These are phyloP conservation scores for Cherax quadricarinatus DNA, from an alignment of 1,140 invertebrate genomes.

Conservation along the genomic window DNA sequence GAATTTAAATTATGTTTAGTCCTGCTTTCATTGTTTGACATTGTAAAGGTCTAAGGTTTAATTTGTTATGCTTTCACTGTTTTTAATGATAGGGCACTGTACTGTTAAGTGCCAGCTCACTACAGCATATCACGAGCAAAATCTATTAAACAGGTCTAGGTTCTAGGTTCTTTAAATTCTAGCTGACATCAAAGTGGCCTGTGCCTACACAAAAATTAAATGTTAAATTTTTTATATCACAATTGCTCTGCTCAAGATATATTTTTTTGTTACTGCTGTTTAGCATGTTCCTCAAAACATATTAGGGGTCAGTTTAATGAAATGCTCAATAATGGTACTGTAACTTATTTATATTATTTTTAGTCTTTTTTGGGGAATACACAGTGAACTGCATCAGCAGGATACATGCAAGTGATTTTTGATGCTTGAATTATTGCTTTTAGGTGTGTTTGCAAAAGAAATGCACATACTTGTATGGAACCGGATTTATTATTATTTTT, in stretches of 20 bases:
- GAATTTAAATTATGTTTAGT: not conserved
- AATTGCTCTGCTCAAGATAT: not conserved
- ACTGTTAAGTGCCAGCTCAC: slow-evolving; percentile 31
- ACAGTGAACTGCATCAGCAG: not conserved
- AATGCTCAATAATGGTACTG: not conserved
- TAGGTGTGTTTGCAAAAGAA: not conserved
- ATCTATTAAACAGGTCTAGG: slow-evolving; percentile 14
- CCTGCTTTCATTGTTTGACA: not conserved
- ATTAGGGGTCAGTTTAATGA: not conserved
- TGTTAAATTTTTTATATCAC: not conserved
- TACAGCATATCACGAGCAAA: slow-evolving; percentile 35
- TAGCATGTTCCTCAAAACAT: not conserved
- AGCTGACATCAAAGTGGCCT: not conserved
- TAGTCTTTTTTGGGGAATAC: slow-evolving; percentile 1
- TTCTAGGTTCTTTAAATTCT: not conserved
- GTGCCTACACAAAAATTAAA: not conserved
- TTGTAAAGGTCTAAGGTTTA: not conserved
- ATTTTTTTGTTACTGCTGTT: not conserved
- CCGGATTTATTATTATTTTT: not conserved
- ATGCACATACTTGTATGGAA: not conserved
- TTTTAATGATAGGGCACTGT: slow-evolving; percentile 18
- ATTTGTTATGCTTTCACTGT: slow-evolving; percentile 54
- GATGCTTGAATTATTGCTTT: not conserved
- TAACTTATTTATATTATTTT: not conserved
- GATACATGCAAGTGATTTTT: not conserved